These are phyloP conservation scores for Anolis sagrei DNA, from an alignment of 2,113 vertebrate genomes.

Conservation along the genomic window DNA sequence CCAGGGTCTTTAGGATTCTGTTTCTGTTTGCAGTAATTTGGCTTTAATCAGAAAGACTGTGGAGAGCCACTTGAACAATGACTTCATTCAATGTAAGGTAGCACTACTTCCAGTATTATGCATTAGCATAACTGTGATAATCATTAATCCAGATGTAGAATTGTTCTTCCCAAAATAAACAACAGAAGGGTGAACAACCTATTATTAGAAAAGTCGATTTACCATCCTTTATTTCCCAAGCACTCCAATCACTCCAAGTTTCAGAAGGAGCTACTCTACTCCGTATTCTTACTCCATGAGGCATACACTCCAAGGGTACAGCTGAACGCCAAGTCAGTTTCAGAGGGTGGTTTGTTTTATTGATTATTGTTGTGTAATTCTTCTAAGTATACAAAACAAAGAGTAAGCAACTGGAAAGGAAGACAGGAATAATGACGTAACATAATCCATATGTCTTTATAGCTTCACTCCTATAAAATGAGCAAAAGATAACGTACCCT, in stretches of 20 bases:
- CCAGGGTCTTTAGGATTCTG: too few relatives aligned
- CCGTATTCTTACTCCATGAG: constrained; percentile 73
- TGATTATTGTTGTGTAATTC: constrained; percentile 62
- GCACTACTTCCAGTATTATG: too few relatives aligned
- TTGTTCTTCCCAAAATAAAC: too few relatives aligned
- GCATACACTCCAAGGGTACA: constrained; percentile 75
- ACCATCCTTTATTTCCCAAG: constrained; percentile 66
- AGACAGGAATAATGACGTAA: background rate
- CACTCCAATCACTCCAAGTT: constrained; percentile 74
- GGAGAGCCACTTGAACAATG: too few relatives aligned
- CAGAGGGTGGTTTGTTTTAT: constrained; percentile 49
- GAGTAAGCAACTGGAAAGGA: constrained; percentile 24
- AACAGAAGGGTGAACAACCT: too few relatives aligned
- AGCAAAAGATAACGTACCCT: background rate
- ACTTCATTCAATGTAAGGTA: too few relatives aligned
- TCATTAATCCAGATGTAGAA: too few relatives aligned
- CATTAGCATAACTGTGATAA: too few relatives aligned
- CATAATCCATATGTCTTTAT: background rate
- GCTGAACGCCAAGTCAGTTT: constrained; percentile 74
- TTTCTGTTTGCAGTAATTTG: too few relatives aligned
- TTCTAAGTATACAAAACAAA: constrained; percentile 62
- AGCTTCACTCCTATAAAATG: background rate
- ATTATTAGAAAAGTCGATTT: constrained; percentile 46
- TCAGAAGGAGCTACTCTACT: constrained; percentile 15
- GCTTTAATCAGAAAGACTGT: too few relatives aligned